These are phyloP conservation scores for Sinocyclocheilus grahami DNA, from an alignment of 2,113 vertebrate species.

Conservation along the genomic window DNA sequence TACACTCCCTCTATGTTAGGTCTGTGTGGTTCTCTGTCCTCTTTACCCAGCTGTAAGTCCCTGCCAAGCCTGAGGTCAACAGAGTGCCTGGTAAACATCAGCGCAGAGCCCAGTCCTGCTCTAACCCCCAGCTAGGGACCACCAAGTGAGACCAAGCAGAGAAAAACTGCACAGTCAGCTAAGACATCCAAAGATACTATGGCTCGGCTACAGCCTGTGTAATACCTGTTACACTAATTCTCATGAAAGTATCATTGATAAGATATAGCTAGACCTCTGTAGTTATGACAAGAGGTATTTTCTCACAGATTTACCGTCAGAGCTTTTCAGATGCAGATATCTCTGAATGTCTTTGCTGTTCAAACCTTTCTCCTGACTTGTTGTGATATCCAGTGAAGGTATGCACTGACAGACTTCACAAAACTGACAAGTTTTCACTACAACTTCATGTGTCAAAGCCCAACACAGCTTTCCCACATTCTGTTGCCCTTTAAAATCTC, in stretches of 20 bases:
- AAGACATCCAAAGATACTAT: constrained; percentile 49
- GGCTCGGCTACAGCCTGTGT: background rate
- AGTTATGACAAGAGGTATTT: background rate
- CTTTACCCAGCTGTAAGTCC: constrained; percentile 94
- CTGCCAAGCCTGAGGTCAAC: constrained; percentile 95
- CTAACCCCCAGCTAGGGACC: constrained; percentile 88
- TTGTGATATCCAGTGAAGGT: background rate
- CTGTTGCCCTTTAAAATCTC: background rate
- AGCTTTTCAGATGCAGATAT: background rate
- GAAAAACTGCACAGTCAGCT: constrained; percentile 30
- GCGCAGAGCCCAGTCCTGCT: constrained; percentile 89
- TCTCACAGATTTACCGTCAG: background rate
- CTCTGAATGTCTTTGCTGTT: constrained; percentile 47
- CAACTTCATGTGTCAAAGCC: background rate
- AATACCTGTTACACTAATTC: background rate
- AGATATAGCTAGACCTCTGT: background rate
- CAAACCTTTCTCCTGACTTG: background rate
- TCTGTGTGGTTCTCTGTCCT: constrained; percentile 92
- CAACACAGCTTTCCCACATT: constrained; percentile 19
- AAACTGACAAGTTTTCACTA: background rate
- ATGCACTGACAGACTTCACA: constrained; percentile 36
- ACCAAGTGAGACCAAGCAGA: constrained; percentile 54
- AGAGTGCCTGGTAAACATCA: constrained; percentile 96
- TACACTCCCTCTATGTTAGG: constrained; percentile 95
- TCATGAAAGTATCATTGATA: background rate